Percentiles rank a stretch among this genome's conserved stretches.
Conservation (phyloP, 2,888 invertebrate species). For the Platerodrilus igneus region DNA sequence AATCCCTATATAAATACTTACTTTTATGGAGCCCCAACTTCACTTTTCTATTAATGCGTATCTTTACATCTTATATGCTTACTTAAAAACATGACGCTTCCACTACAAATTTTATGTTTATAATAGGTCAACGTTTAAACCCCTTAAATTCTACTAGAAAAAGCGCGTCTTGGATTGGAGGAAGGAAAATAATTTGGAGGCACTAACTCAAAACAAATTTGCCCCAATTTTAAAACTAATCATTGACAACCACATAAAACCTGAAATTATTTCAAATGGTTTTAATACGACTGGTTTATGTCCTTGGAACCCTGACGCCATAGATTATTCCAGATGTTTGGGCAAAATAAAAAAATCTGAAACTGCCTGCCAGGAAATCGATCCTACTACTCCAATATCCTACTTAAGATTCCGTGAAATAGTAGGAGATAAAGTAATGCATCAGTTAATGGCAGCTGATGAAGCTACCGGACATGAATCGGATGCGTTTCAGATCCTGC, state of each 20-base stretch:
- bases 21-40: too few relatives aligned
- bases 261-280: slow-evolving; percentile 12
- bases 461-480: too few relatives aligned
- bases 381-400: too few relatives aligned
- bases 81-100: too few relatives aligned
- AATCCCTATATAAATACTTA: too few relatives aligned
- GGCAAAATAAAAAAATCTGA: background rate
- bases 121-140: slow-evolving; percentile 29
- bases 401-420: background rate
- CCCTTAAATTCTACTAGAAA: slow-evolving; percentile 26
- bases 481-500: too few relatives aligned
- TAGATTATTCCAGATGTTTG: slow-evolving; percentile 3
- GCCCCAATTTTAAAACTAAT: slow-evolving; percentile 14
- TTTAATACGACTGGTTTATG: slow-evolving; percentile 15
- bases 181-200: slow-evolving; percentile 24
- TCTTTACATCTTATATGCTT: too few relatives aligned
- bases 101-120: too few relatives aligned
- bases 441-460: too few relatives aligned
- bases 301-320: slow-evolving; percentile 9
- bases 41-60: too few relatives aligned
- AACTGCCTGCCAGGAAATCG: background rate
- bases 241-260: slow-evolving; percentile 12
- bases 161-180: slow-evolving; percentile 34
- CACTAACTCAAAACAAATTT: slow-evolving; percentile 15
- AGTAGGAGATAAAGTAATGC: slow-evolving; percentile 2